Percentiles rank a stretch among this genome's conserved stretches.
These are phyloP conservation scores for Acropora yongei DNA, from an alignment of 64 coral and sea anemone genomes.

Conservation along the genomic window DNA sequence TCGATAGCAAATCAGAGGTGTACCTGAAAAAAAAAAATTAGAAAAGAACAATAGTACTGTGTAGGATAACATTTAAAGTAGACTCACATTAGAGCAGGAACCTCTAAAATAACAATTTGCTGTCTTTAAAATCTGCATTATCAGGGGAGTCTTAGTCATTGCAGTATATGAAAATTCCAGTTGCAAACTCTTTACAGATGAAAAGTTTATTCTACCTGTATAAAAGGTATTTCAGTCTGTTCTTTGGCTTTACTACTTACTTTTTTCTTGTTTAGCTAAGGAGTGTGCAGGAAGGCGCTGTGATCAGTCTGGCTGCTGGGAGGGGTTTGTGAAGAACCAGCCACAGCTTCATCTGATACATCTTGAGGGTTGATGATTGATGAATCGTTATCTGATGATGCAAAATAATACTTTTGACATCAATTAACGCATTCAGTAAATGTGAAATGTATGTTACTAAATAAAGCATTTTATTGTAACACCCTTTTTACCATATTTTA, in stretches of 20 bases:
- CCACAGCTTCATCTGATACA: slow-evolving; percentile 56
- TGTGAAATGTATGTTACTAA: slow-evolving; percentile 58
- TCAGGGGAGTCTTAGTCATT: neutral
- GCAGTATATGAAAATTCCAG: neutral
- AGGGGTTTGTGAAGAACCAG: slow-evolving; percentile 45
- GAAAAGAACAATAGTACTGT: neutral
- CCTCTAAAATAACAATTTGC: neutral
- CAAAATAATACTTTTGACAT: slow-evolving; percentile 54
- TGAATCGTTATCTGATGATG: slow-evolving; percentile 54
- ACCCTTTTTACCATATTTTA: slow-evolving; percentile 52
- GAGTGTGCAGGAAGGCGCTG: neutral
- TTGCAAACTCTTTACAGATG: neutral
- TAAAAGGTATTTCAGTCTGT: neutral
- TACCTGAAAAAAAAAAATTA: no score
- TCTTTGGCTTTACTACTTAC: neutral
- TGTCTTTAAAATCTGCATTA: neutral
- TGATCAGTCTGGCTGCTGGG: neutral
- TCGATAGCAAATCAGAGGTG: no score
- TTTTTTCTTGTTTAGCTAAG: no score
- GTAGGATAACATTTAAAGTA: neutral
- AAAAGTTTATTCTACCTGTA: neutral
- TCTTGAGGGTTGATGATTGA: slow-evolving; percentile 30
- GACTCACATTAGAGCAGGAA: neutral
- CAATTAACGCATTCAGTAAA: neutral
- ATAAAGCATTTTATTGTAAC: slow-evolving; percentile 52